phyloP scores from a whole-genome alignment of 1,140 invertebrate species.

The Drosophila orena region DNA sequence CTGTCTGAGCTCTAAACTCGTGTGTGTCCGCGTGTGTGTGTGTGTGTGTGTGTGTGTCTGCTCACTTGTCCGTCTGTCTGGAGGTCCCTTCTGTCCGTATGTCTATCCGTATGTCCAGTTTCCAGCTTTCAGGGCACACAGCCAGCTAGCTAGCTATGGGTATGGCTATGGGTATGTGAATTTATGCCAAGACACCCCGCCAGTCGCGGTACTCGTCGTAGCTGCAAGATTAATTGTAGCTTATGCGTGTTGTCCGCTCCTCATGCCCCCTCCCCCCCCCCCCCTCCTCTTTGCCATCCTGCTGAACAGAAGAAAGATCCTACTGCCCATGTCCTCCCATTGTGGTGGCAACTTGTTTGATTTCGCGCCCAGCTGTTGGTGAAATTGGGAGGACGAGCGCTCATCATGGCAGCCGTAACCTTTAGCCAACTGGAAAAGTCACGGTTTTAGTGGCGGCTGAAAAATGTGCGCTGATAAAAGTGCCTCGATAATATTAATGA shows the following conservation, averaged over 20 bases:
- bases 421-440: slow-evolving; percentile 59
- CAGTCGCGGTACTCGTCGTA: slow-evolving; percentile 41
- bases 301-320: not conserved
- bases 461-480: slow-evolving; percentile 73
- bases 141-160: not conserved
- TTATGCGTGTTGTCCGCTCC: slow-evolving; percentile 57
- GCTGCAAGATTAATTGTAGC: slow-evolving; percentile 78
- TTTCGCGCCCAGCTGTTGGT: slow-evolving; percentile 65
- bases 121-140: slow-evolving; percentile 14
- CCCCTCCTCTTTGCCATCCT: not conserved
- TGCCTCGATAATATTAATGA: slow-evolving; percentile 73
- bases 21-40: slow-evolving; percentile 10
- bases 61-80: slow-evolving; percentile 66
- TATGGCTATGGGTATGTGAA: slow-evolving; percentile 59
- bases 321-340: slow-evolving; percentile 34
- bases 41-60: slow-evolving; percentile 11
- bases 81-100: slow-evolving; percentile 28
- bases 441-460: slow-evolving; percentile 50
- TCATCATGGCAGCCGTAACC: slow-evolving; percentile 36
- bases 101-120: slow-evolving; percentile 37
- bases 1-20: slow-evolving; percentile 13
- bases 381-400: slow-evolving; percentile 41
- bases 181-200: slow-evolving; percentile 69
- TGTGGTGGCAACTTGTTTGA: slow-evolving; percentile 74
- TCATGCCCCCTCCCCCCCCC: slow-evolving; percentile 18